Evolutionary conservation across 2,888 invertebrate species (phyloP).

Genomic region (Zygaena filipendulae): DNA sequence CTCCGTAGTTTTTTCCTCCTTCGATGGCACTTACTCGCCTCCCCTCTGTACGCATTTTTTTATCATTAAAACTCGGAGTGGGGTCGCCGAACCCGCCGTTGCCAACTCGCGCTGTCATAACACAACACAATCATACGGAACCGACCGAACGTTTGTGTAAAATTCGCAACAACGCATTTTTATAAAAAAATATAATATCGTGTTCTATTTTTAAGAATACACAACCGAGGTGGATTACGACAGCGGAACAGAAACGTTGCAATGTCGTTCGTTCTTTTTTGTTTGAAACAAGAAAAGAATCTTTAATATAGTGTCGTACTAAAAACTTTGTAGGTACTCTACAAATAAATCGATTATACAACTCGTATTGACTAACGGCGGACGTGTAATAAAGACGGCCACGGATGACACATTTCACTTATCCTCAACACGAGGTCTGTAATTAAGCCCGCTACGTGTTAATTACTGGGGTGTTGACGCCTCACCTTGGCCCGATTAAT

Average conservation of each 20-base stretch:
- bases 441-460: slow-evolving; percentile 52
- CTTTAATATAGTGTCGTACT: no score
- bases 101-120: slow-evolving; percentile 64
- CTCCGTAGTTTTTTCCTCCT: slow-evolving; percentile 67
- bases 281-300: no score
- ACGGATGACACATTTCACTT: slow-evolving; percentile 41
- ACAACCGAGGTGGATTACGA: no score
- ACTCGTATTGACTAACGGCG: slow-evolving; percentile 2
- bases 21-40: slow-evolving; percentile 64
- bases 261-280: no score
- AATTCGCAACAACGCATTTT: slow-evolving; percentile 39
- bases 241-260: no score
- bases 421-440: slow-evolving; percentile 35
- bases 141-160: slow-evolving; percentile 21
- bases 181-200: no score
- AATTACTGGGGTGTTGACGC: slow-evolving; percentile 37
- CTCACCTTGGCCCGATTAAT: slow-evolving; percentile 38
- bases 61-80: slow-evolving; percentile 66
- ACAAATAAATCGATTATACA: no score
- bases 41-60: slow-evolving; percentile 68
- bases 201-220: no score
- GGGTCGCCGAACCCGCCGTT: slow-evolving; percentile 64
- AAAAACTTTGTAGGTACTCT: no score
- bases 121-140: slow-evolving; percentile 57
- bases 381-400: slow-evolving; percentile 14